Percentiles rank a stretch among this genome's conserved stretches.
These are phyloP conservation scores for Temnothorax nylanderi DNA, from an alignment of 1,140 invertebrate genomes.

Conservation along the genomic window DNA sequence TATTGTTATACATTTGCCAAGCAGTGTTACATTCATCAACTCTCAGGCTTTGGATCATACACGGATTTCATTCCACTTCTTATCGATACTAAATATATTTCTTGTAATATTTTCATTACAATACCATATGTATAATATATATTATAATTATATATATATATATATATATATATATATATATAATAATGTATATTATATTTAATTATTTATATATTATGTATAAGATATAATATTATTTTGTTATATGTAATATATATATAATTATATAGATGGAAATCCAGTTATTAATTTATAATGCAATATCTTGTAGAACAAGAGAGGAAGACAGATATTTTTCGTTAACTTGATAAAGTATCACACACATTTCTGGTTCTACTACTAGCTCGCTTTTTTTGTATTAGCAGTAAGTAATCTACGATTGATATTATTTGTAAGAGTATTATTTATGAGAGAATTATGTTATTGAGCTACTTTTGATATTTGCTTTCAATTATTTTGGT, in stretches of 20 bases:
- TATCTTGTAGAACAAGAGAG: conserved; percentile 31
- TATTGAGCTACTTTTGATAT: neutral
- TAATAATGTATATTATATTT: neutral
- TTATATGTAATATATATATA: neutral
- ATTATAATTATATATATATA: neutral
- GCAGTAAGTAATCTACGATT: conserved; percentile 3
- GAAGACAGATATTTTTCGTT: conserved; percentile 18
- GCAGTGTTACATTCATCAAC: conserved; percentile 76
- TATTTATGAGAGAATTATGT: neutral
- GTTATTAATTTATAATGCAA: neutral
- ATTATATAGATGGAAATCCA: conserved; percentile 1
- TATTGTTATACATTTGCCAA: conserved; percentile 85
- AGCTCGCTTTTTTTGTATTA: neutral
- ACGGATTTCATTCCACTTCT: conserved; percentile 4
- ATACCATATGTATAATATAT: conserved; percentile 14
- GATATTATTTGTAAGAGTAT: conserved; percentile 18
- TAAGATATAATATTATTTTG: neutral
- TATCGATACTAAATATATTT: neutral
- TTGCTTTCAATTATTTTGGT: conserved; percentile 16
- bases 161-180: neutral
- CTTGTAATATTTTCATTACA: neutral
- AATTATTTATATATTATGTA: neutral
- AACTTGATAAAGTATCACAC: conserved; percentile 14
- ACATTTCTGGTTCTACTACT: conserved; percentile 17
- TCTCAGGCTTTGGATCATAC: conserved; percentile 75